Evolutionary conservation across 2,797 vertebrate species (phyloP).

Genomic region (Bovichtus diacanthus): DNA sequence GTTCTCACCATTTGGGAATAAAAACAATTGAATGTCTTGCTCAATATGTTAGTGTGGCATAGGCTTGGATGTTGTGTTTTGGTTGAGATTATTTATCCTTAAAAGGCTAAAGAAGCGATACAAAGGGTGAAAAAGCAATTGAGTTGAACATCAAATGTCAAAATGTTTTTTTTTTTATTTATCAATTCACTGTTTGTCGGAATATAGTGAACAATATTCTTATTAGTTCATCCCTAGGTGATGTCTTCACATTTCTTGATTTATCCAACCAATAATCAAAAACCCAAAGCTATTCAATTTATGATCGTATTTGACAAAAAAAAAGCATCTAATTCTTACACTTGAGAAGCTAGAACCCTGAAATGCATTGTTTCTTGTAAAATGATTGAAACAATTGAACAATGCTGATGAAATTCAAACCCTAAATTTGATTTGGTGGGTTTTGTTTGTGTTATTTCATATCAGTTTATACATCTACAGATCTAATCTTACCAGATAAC

Average conservation of each 20-base stretch:
- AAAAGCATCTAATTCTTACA: background rate
- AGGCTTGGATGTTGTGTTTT: background rate
- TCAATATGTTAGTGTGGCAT: background rate
- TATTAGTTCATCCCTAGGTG: background rate
- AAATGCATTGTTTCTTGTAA: background rate
- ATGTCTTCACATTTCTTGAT: background rate
- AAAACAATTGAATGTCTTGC: background rate
- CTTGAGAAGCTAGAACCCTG: background rate
- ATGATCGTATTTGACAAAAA: background rate
- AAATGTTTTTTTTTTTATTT: constrained; percentile 1
- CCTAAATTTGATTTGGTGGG: background rate
- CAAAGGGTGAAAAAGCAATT: background rate
- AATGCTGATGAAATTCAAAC: background rate
- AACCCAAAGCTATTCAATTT: background rate
- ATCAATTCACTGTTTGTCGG: background rate
- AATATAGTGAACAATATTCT: background rate
- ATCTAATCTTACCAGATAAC: background rate
- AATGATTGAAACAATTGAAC: background rate
- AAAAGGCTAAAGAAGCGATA: background rate
- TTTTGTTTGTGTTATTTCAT: background rate
- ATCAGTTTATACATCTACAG: background rate
- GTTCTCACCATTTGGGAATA: background rate
- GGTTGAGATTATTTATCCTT: background rate
- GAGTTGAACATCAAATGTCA: background rate
- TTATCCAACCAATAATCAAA: background rate